These are phyloP conservation scores for Heliconius cydno DNA, from an alignment of 2,888 invertebrate genomes.

Conservation along the genomic window DNA sequence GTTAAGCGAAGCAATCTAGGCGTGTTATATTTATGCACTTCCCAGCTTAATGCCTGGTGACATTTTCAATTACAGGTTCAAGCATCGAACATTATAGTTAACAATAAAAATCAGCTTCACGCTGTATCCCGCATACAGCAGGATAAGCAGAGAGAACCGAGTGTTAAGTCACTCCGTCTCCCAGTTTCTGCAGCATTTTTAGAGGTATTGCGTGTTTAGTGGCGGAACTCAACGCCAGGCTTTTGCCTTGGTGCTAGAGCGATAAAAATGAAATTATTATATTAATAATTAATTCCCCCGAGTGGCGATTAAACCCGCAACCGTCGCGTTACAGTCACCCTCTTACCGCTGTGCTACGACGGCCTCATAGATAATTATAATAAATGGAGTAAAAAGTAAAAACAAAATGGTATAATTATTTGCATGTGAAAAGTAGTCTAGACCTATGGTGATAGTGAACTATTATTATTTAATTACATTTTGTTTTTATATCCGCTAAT, in stretches of 20 bases:
- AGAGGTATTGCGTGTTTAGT: too few relatives aligned
- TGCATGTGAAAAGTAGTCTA: neutral
- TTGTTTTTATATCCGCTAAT: neutral
- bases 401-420: neutral
- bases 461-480: neutral
- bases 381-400: neutral
- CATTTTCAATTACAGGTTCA: slow-evolving; percentile 1
- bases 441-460: neutral
- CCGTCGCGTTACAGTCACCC: too few relatives aligned
- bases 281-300: too few relatives aligned
- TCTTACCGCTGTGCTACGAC: neutral
- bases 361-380: neutral
- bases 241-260: too few relatives aligned
- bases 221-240: too few relatives aligned
- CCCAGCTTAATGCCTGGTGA: slow-evolving; percentile 3
- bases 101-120: neutral
- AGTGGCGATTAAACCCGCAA: too few relatives aligned
- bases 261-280: too few relatives aligned
- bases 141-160: neutral
- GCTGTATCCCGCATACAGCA: neutral
- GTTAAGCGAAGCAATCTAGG: slow-evolving; percentile 17
- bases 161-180: too few relatives aligned
- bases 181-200: too few relatives aligned
- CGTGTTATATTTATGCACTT: slow-evolving; percentile 18
- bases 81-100: slow-evolving; percentile 1